phyloP scores from a whole-genome alignment of 2,797 vertebrate species.

The Knipowitschia caucasica region DNA sequence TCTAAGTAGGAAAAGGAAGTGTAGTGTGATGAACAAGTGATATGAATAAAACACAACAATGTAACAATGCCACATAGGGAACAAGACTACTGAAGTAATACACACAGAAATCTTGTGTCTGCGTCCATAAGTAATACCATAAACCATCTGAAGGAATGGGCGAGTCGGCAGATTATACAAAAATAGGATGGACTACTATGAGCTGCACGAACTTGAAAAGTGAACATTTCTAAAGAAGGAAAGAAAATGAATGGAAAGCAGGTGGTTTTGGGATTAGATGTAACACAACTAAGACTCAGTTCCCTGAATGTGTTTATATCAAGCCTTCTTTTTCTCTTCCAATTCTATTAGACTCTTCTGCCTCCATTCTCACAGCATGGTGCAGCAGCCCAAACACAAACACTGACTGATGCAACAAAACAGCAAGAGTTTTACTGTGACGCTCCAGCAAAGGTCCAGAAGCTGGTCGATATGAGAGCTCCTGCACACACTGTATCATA shows the following conservation, averaged over 20 bases:
- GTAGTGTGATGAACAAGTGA: too few relatives aligned
- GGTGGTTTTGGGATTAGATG: not conserved
- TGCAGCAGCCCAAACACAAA: constrained; percentile 15
- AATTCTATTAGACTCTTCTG: not conserved
- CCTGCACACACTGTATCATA: too few relatives aligned
- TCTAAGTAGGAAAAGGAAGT: too few relatives aligned
- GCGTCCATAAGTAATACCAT: too few relatives aligned
- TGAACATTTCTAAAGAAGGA: constrained; percentile 37
- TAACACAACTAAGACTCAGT: not conserved
- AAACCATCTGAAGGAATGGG: not conserved
- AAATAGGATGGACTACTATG: constrained; percentile 32
- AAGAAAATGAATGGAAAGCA: constrained; percentile 22
- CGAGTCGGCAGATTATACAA: not conserved
- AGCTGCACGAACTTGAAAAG: not conserved
- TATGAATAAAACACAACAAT: too few relatives aligned
- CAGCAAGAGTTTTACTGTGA: constrained; percentile 48
- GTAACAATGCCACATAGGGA: too few relatives aligned
- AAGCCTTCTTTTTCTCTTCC: too few relatives aligned
- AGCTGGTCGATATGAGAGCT: too few relatives aligned
- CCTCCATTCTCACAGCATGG: constrained; percentile 1
- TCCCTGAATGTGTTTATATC: not conserved
- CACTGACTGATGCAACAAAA: constrained; percentile 62
- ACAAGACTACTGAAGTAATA: too few relatives aligned
- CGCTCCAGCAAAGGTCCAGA: constrained; percentile 24
- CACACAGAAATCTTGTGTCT: too few relatives aligned